phyloP scores from a whole-genome alignment of 2,888 invertebrate genomes.

The Serripes groenlandicus region DNA sequence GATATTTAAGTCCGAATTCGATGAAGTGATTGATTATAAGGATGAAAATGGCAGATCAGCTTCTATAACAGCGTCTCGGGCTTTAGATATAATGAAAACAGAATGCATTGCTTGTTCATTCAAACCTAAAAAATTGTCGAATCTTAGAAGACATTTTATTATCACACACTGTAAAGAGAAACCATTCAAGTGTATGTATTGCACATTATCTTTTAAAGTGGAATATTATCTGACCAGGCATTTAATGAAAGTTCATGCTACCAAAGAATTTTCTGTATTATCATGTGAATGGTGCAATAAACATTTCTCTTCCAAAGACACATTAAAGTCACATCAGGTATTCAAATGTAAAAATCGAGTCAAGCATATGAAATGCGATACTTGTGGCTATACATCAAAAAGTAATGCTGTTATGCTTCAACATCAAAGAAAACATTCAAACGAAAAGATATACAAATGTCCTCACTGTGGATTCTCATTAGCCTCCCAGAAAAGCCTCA shows the following conservation, averaged over 20 bases:
- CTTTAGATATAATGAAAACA: neutral
- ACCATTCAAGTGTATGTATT: neutral
- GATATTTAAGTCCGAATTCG: neutral
- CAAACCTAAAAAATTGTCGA: neutral
- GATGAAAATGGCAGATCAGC: neutral
- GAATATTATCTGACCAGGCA: neutral
- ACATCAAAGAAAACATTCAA: neutral
- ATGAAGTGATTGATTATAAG: neutral
- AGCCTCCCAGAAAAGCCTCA: neutral
- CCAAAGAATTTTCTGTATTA: neutral
- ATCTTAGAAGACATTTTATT: constrained; percentile 1
- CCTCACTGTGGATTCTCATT: neutral
- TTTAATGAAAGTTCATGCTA: neutral
- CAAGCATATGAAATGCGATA: neutral
- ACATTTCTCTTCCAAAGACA: neutral
- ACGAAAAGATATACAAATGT: neutral
- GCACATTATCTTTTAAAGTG: neutral
- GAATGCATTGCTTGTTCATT: constrained; percentile 1
- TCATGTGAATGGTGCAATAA: neutral
- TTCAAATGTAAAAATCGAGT: neutral
- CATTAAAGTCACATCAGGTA: neutral
- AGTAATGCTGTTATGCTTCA: neutral
- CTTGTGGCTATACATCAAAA: neutral
- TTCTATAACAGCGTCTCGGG: neutral
- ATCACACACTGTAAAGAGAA: neutral